Evolutionary conservation across 2,797 vertebrate species (phyloP), one percentile per base, ranked within the genome.

Genomic region (Gallinago solitaria): DNA sequence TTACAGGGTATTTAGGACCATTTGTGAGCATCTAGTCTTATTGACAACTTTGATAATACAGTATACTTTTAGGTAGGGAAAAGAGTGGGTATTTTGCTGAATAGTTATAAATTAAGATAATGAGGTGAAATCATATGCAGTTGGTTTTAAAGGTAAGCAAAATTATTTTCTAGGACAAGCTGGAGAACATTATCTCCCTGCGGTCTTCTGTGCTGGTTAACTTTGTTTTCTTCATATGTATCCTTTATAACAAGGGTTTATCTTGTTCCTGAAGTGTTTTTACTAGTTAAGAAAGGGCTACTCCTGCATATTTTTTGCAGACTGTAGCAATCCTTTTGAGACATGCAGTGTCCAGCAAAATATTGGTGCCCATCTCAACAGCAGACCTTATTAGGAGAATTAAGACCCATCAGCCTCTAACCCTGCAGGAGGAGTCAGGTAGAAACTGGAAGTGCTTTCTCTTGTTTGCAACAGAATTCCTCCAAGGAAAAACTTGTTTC

Each of bases 101-200:
- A 61, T 59, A 54, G 4, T 60, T 89, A 15, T 4, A 69, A 32
- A 41, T 51, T 73, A 79, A 75, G 17, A 51, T 80, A 83, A 53
- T 47, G 30, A 71, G 18, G 16, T 89, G 53, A 80, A 91, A 75
- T 30, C 5, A 21, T 43, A n/a, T 33, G 6, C 25, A 21, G 33
- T 56, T 79, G 8, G 14, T 81, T 95, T 94, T 79, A 70, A 69
- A 74, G 12, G 6, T 47, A 89, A 84, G 28, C 35, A 91, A 63
- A 87, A 24, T 71, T 75, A 37, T 81, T 86, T 86, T 86, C 32
- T 87, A 60, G 81, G 35, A 33, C 27, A 37, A 84, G 30, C 18
- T 69, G 24, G 18, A 87, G 47, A 80, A 50, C 37, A 11, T 69
- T 57, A 39, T 81, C 14, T 63, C 35, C 64, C 47, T 59, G 21